phyloP scores from a whole-genome alignment of 2,797 vertebrate species.

The Xiphophorus birchmanni region DNA sequence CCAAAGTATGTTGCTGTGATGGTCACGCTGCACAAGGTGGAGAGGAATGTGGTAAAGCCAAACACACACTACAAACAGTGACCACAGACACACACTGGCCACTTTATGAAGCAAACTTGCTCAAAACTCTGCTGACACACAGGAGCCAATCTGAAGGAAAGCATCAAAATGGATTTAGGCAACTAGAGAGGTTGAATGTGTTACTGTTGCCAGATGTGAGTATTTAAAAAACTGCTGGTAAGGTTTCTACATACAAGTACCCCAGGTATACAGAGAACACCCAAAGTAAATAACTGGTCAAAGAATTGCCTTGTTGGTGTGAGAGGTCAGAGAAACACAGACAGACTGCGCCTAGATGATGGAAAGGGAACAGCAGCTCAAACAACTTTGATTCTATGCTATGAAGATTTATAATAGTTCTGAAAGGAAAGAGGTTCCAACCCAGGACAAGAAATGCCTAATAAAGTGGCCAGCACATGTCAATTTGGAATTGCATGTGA shows the following conservation, averaged over 20 bases:
- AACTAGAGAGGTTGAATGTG: background rate
- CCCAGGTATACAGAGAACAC: background rate
- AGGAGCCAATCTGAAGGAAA: background rate
- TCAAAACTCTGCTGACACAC: background rate
- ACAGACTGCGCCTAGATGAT: background rate
- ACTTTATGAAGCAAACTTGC: background rate
- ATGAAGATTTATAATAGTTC: background rate
- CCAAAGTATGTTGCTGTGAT: constrained; percentile 91
- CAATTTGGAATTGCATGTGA: background rate
- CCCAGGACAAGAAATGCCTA: background rate
- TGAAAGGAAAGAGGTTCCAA: background rate
- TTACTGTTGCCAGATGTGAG: background rate
- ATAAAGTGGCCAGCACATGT: background rate
- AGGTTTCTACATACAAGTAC: background rate
- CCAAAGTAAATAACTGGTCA: background rate
- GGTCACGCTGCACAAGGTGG: background rate
- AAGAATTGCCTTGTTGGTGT: background rate
- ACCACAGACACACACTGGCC: background rate
- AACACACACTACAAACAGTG: background rate
- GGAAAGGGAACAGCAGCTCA: background rate
- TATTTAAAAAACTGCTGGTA: background rate
- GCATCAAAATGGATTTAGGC: background rate
- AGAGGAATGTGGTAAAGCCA: background rate
- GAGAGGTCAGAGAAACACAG: background rate
- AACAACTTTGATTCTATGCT: background rate